Base-by-base conservation (phyloP, 2,797 vertebrate species). In the Gila robusta region DNA sequence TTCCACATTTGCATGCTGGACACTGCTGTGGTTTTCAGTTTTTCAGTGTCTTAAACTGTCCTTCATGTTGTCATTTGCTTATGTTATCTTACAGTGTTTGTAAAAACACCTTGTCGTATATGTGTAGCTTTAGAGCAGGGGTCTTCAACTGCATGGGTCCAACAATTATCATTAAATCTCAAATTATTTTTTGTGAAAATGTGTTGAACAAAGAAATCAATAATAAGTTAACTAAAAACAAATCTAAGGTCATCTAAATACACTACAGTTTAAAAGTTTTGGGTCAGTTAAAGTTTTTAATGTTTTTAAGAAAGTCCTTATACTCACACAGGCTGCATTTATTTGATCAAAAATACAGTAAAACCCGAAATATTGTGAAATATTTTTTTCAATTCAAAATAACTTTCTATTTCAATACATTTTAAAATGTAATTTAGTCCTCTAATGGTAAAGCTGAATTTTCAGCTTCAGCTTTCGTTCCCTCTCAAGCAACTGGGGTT, bases 1-100 rank as follows among this genome's bases (percentile, higher is more conserved):
- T 4, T 35, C 35, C 35, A 35, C 35, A 35, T 35, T 56, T 87
- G 81, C 84, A 84, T 88, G 81, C 66, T 67, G 72, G 47, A 44
- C 66, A 37, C 56, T 78, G 62, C 79, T 78, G n/a, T 54, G 47
- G 2, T 12, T 62, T 52, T 70, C 59, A 39, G 49, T 76, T 79
- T 14, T 74, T 17, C 41, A 81, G 76, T 86, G 84, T 84, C 81
- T 81, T 87, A 77, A 62, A 28, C 35, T 39, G 19, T 47, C 12
- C 2, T 59, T 79, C 56, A 26, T 80, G 35, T 37, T 77, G 26
- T 26, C 17, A 21, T 54, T 52, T 47, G 28, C 49, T 39, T 14
- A 69, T 66, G 37, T 21, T 70, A 17, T 23, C 10, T 39, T 23
- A 71, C 16, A 35, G 6, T 49, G 17, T 74, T 35, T 41, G 56